Percentiles rank a stretch among this genome's conserved stretches.
These are phyloP conservation scores for Drosophila nigritarsus DNA, from an alignment of 2,888 invertebrate species.

Conservation along the genomic window DNA sequence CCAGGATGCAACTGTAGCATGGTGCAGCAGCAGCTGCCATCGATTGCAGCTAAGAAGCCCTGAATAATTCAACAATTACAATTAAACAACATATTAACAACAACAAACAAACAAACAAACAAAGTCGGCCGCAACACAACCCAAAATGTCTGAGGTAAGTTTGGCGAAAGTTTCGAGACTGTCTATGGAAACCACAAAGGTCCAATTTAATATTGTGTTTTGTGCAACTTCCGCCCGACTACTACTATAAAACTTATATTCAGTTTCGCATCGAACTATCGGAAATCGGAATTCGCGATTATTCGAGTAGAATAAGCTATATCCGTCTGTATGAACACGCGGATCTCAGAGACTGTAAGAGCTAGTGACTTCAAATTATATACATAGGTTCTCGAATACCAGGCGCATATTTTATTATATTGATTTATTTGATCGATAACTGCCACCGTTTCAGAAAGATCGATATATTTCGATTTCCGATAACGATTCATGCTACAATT, in stretches of 20 bases:
- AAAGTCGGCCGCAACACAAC: constrained; percentile 46
- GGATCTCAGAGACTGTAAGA: too few relatives aligned
- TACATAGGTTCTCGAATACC: too few relatives aligned
- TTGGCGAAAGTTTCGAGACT: not conserved
- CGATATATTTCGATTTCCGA: too few relatives aligned
- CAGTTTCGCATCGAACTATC: not conserved
- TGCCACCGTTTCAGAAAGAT: too few relatives aligned
- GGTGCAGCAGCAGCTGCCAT: constrained; percentile 48
- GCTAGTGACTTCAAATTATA: too few relatives aligned
- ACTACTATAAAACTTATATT: not conserved
- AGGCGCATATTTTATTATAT: too few relatives aligned
- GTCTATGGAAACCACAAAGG: not conserved
- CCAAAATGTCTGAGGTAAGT: constrained; percentile 73
- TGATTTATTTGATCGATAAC: too few relatives aligned
- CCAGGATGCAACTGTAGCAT: constrained; percentile 49
- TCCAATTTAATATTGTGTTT: not conserved
- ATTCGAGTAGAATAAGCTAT: too few relatives aligned
- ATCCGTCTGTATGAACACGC: too few relatives aligned
- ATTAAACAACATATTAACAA: constrained; percentile 4
- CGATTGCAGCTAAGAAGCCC: constrained; percentile 19
- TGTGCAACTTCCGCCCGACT: not conserved
- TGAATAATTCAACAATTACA: constrained; percentile 38
- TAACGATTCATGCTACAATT: too few relatives aligned
- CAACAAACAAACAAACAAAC: constrained; percentile 23
- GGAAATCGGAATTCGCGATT: not conserved